Percentiles rank a stretch among this genome's conserved stretches.
These are phyloP conservation scores for Geophilus truncorum DNA, from an alignment of 2,888 invertebrate genomes.

Conservation along the genomic window DNA sequence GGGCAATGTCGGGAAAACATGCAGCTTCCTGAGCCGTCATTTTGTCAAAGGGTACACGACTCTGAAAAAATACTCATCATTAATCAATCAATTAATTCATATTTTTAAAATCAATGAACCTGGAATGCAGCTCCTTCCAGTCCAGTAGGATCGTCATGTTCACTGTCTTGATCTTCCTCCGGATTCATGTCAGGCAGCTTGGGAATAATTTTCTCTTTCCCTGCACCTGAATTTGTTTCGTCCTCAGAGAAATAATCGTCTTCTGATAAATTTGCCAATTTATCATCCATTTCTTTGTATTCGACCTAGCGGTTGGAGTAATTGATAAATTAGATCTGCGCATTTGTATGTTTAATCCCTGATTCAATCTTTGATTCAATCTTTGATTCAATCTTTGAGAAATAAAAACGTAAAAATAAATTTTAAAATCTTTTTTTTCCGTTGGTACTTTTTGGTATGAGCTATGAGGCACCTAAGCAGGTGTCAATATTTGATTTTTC, in stretches of 20 bases:
- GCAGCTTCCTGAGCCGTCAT: conserved; percentile 89
- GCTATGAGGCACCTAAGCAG: too few relatives aligned
- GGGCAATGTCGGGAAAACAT: conserved; percentile 85
- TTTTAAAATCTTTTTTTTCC: too few relatives aligned
- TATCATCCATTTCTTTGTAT: conserved; percentile 48
- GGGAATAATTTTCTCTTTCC: conserved; percentile 40
- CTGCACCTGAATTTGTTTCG: conserved; percentile 25
- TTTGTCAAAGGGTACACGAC: conserved; percentile 87
- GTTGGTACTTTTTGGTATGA: too few relatives aligned
- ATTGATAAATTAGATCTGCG: too few relatives aligned
- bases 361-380: too few relatives aligned
- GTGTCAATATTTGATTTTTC: too few relatives aligned
- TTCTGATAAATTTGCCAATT: conserved; percentile 46
- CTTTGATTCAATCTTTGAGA: too few relatives aligned
- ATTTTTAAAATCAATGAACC: not conserved
- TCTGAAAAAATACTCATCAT: conserved; percentile 52
- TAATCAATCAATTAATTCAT: too few relatives aligned
- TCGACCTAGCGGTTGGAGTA: conserved; percentile 47
- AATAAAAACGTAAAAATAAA: too few relatives aligned
- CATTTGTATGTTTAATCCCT: too few relatives aligned
- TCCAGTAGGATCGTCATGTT: conserved; percentile 57
- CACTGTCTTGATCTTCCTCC: conserved; percentile 52
- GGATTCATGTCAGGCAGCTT: conserved; percentile 38
- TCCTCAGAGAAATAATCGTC: conserved; percentile 47
- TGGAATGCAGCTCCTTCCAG: conserved; percentile 87